A percentile compares a stretch with the other conserved stretches of the same genome.
Evolutionary conservation across 2,888 invertebrate species (phyloP).

Genomic region (Bellardia pandia): DNA sequence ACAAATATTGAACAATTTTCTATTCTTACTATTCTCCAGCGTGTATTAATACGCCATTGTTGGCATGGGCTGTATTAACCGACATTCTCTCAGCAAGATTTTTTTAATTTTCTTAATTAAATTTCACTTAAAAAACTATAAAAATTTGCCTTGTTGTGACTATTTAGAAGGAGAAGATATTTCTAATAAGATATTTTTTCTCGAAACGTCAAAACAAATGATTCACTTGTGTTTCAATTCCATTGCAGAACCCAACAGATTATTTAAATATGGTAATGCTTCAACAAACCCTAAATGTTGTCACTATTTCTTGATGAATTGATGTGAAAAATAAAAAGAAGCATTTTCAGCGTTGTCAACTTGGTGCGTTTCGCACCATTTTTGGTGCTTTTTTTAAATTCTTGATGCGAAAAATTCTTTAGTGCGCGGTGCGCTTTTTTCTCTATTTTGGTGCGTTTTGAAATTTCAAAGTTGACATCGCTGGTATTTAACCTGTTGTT

Average conservation of each 20-base stretch:
- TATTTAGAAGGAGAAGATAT: conserved; percentile 13
- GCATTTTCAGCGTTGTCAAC: too few species aligned
- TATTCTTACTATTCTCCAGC: conserved; percentile 96
- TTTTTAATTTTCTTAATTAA: conserved; percentile 23
- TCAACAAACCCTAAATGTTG: not conserved
- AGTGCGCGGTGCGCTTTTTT: too few species aligned
- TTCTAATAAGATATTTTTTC: conserved; percentile 53
- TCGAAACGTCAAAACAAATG: conserved; percentile 68
- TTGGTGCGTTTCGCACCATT: too few species aligned
- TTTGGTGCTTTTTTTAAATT: too few species aligned
- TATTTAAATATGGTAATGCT: conserved; percentile 33
- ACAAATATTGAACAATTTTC: not conserved
- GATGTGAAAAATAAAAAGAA: not conserved
- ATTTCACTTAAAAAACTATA: conserved; percentile 1
- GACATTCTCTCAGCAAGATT: conserved; percentile 88
- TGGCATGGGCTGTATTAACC: conserved; percentile 97
- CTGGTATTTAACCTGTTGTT: too few species aligned
- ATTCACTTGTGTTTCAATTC: conserved; percentile 46
- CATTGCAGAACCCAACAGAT: not conserved
- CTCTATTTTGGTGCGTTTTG: too few species aligned
- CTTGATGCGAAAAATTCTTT: too few species aligned
- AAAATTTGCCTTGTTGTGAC: conserved; percentile 43
- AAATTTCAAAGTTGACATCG: too few species aligned
- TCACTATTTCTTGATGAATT: not conserved
- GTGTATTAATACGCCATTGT: conserved; percentile 97